Conservation (phyloP, 2,888 invertebrate genomes). For the Blomia tropicalis region DNA sequence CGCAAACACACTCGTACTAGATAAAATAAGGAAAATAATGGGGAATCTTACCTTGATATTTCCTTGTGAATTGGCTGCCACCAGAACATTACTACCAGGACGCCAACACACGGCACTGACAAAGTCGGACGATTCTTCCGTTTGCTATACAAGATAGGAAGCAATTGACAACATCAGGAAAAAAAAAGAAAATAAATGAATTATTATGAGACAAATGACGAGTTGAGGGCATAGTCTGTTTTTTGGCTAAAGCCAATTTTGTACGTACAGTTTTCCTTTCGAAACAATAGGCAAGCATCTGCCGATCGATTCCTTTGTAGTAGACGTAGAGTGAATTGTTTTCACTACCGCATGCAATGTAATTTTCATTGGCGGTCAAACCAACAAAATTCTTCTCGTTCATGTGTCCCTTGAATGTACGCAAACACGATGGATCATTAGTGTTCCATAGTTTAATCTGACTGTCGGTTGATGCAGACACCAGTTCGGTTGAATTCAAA, state of each 20-base stretch:
- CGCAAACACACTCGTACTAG: too few relatives aligned
- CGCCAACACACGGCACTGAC: constrained; percentile 91
- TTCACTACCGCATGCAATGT: constrained; percentile 84
- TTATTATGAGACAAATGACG: too few relatives aligned
- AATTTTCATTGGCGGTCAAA: constrained; percentile 73
- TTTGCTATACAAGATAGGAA: not conserved
- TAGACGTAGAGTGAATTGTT: constrained; percentile 83
- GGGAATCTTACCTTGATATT: constrained; percentile 58
- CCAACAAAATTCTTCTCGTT: constrained; percentile 95
- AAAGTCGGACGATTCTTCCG: constrained; percentile 66
- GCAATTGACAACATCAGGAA: not conserved
- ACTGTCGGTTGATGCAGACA: constrained; percentile 84
- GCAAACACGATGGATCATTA: constrained; percentile 46
- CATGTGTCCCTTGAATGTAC: constrained; percentile 74
- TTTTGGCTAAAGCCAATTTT: not conserved
- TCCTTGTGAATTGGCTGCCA: constrained; percentile 86
- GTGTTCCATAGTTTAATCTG: constrained; percentile 81
- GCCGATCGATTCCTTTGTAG: constrained; percentile 71
- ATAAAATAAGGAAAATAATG: not conserved
- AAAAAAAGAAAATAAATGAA: not conserved
- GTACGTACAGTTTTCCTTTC: constrained; percentile 54
- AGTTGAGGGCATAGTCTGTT: too few relatives aligned
- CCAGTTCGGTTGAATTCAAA: constrained; percentile 62
- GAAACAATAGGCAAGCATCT: constrained; percentile 69
- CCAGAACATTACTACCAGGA: constrained; percentile 58